A percentile compares a stretch with the other conserved stretches of the same genome.
These are phyloP conservation scores for Betta splendens DNA, from an alignment of 2,797 vertebrate species.

Conservation along the genomic window DNA sequence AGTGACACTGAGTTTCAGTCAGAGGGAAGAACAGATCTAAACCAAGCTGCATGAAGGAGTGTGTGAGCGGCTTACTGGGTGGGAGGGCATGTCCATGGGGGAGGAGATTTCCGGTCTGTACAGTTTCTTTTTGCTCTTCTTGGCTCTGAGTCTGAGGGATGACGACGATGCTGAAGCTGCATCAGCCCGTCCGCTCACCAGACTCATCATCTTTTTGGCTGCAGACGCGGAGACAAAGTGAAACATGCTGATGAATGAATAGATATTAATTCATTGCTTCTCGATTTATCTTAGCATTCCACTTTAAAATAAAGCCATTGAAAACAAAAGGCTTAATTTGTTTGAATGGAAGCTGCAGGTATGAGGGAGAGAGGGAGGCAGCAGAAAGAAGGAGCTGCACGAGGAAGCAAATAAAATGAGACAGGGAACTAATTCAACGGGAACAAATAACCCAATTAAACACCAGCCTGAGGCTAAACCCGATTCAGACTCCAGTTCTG, in stretches of 20 bases:
- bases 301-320: not conserved
- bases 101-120: slow-evolving; percentile 79
- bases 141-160: slow-evolving; percentile 51
- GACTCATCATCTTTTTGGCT: slow-evolving; percentile 85
- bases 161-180: slow-evolving; percentile 44
- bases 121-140: slow-evolving; percentile 72
- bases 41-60: no score
- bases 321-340: no score
- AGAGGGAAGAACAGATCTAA: no score
- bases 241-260: slow-evolving; percentile 13
- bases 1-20: no score
- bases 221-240: slow-evolving; percentile 12
- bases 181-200: slow-evolving; percentile 73
- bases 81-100: slow-evolving; percentile 78
- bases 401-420: no score
- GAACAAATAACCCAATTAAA: no score
- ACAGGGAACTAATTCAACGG: no score
- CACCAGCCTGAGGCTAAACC: no score
- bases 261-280: not conserved
- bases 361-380: no score
- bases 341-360: no score
- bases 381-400: no score
- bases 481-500: no score
- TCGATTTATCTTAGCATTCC: not conserved
- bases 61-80: slow-evolving; percentile 58